These are phyloP conservation scores for Yasuhikotakia modesta DNA, from an alignment of 2,797 vertebrate species.

Conservation along the genomic window DNA sequence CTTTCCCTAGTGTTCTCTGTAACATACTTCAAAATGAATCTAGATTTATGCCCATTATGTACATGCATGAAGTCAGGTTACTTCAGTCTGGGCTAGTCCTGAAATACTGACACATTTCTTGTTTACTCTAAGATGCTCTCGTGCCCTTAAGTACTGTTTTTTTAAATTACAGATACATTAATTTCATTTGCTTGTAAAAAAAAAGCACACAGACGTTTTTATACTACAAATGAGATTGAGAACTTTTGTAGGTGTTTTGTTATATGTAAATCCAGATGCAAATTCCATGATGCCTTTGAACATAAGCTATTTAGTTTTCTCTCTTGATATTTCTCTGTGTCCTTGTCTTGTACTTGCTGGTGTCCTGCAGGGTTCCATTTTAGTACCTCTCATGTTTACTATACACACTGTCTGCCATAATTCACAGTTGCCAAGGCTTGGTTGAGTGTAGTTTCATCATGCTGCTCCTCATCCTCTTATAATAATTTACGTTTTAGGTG, in stretches of 20 bases:
- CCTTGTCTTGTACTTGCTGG: background rate
- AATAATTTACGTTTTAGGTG: conserved; percentile 19
- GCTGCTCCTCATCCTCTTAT: background rate
- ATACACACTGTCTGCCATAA: conserved; percentile 27
- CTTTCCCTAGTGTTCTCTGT: conserved; percentile 42
- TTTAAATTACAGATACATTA: too few relatives aligned
- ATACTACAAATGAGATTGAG: background rate
- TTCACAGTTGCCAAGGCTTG: too few relatives aligned
- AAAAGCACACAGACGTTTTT: background rate
- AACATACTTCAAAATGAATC: background rate
- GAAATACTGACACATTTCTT: background rate
- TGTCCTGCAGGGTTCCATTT: conserved; percentile 15
- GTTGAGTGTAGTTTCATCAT: too few relatives aligned
- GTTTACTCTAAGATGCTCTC: background rate
- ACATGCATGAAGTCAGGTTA: background rate
- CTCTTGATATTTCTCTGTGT: background rate
- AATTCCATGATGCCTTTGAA: background rate
- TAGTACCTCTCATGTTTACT: conserved; percentile 46
- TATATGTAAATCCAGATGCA: background rate
- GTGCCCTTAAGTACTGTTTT: too few relatives aligned
- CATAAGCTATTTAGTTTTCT: background rate
- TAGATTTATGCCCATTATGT: background rate
- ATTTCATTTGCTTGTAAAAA: background rate
- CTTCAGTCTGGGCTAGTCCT: background rate
- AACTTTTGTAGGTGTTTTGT: background rate